Base-by-base conservation (phyloP, 2,888 invertebrate species). In the Tromatobia lineatoria region DNA sequence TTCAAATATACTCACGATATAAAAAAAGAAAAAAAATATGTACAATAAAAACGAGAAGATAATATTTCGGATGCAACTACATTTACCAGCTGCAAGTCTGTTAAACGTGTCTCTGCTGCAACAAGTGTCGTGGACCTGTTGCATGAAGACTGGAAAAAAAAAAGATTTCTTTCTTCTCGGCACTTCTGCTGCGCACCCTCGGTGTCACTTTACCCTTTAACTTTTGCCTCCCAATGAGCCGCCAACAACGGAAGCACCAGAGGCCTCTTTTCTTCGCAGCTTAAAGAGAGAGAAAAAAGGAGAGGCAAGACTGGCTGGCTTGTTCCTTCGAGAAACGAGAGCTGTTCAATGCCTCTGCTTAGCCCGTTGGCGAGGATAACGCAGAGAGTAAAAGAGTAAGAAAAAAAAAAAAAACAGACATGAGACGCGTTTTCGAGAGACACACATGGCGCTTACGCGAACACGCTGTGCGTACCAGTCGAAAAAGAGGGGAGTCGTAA, bases 391-490 rank as follows among this genome's bases (percentile, higher is more conserved):
- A 74, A 79, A 81, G 79, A 83, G 86, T 85, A 85, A 78, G 54
- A 66, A 57, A 59, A 64, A 80, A 76, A 73, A 69, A 57, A 78
- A 77, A 83, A n/a, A 47, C 45, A 57, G 80, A 77, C 59, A 57
- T 47, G 78, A 78, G 82, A 69, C 66, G 64, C 50, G 23, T 80
- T 77, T 77, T 80, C 38, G 67, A 80, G 42, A 76, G 74, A 84
- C 88, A 90, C 91, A 91, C 90, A 91, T 91, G 91, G 91, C 90
- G 90, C 90, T 85, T 91, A 88, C 76, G 89, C 89, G 88, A 89
- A 90, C 89, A 88, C 88, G 88, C 77, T 82, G 82, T 87, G 78
- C 85, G 73, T 64, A 54, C 52, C 50, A 45, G 50, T 42, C 61
- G 74, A 70, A 52, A 67, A 47, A 23, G 67, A 47, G 80, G 76